phyloP scores from a whole-genome alignment of 2,888 invertebrate genomes.

The Nycteola revayana region DNA sequence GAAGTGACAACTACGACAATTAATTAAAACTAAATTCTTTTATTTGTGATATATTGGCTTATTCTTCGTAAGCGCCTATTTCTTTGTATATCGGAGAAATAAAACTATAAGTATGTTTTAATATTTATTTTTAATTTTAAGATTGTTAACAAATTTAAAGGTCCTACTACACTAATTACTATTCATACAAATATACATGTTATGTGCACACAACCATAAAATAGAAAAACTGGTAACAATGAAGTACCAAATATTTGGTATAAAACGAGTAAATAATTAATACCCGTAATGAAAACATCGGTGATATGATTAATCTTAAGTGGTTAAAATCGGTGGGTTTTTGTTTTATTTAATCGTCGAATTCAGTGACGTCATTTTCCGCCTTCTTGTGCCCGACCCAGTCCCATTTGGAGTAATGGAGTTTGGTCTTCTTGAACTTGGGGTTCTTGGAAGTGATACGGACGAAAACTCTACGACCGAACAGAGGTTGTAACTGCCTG shows the following conservation, averaged over 20 bases:
- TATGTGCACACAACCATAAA: conserved; percentile 57
- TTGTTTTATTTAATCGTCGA: conserved; percentile 58
- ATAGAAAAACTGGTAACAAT: conserved; percentile 27
- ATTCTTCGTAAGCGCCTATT: conserved; percentile 5
- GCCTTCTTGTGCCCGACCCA: conserved; percentile 82
- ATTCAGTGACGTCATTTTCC: conserved; percentile 72
- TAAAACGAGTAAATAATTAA: conserved; percentile 32
- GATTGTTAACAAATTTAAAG: conserved; percentile 50
- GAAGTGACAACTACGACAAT: conserved; percentile 67
- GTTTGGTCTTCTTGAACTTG: conserved; percentile 81
- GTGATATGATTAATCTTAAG: conserved; percentile 29
- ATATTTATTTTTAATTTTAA: conserved; percentile 43
- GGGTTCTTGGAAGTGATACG: conserved; percentile 82
- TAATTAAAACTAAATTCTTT: conserved; percentile 30
- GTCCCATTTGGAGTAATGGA: conserved; percentile 84
- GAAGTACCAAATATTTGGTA: conserved; percentile 46
- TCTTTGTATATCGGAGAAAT: conserved; percentile 27
- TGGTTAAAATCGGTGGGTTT: conserved; percentile 4
- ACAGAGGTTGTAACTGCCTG: conserved; percentile 85
- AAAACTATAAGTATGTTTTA: conserved; percentile 29
- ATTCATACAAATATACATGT: conserved; percentile 43
- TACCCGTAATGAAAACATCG: conserved; percentile 48
- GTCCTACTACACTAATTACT: conserved; percentile 41
- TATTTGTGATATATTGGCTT: conserved; percentile 24
- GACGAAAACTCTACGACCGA: conserved; percentile 85